A percentile compares a stretch with the other conserved stretches of the same genome.
Evolutionary conservation across 2,888 invertebrate species (phyloP).

Genomic region (Sylvicola cinctus): DNA sequence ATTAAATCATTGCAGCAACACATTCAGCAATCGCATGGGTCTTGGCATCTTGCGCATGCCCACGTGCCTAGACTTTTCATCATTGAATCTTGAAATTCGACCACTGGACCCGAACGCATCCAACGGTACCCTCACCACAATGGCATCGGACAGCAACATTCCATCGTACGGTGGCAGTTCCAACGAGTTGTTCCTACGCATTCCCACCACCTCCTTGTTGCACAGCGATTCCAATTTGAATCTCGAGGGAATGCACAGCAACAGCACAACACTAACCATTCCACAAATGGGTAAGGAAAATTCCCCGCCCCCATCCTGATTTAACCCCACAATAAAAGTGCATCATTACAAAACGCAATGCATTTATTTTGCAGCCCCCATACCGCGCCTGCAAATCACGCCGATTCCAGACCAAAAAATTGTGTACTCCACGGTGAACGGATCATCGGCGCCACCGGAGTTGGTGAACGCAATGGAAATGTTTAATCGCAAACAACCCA

Average conservation of each 20-base stretch:
- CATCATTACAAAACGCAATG: background rate
- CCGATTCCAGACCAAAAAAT: slow-evolving; percentile 23
- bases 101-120: slow-evolving; percentile 1
- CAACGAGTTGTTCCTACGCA: slow-evolving; percentile 10
- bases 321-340: too few relatives aligned
- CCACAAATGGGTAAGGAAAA: slow-evolving; percentile 9
- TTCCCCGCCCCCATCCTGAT: too few relatives aligned
- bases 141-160: too few relatives aligned
- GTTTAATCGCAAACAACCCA: slow-evolving; percentile 56
- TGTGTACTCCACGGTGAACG: slow-evolving; percentile 34
- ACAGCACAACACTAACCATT: slow-evolving; percentile 14
- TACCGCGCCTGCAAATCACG: slow-evolving; percentile 7
- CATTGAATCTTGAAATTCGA: slow-evolving; percentile 18
- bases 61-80: slow-evolving; percentile 67
- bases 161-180: slow-evolving; percentile 9
- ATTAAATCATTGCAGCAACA: slow-evolving; percentile 51
- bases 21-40: slow-evolving; percentile 80
- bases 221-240: slow-evolving; percentile 55
- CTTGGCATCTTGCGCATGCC: slow-evolving; percentile 73
- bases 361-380: slow-evolving; percentile 4
- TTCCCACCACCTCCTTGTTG: slow-evolving; percentile 18
- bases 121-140: background rate
- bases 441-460: slow-evolving; percentile 37
- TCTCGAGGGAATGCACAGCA: slow-evolving; percentile 28
- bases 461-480: slow-evolving; percentile 47